Conservation (phyloP, 1,140 invertebrate species). For the Planococcus citri region DNA sequence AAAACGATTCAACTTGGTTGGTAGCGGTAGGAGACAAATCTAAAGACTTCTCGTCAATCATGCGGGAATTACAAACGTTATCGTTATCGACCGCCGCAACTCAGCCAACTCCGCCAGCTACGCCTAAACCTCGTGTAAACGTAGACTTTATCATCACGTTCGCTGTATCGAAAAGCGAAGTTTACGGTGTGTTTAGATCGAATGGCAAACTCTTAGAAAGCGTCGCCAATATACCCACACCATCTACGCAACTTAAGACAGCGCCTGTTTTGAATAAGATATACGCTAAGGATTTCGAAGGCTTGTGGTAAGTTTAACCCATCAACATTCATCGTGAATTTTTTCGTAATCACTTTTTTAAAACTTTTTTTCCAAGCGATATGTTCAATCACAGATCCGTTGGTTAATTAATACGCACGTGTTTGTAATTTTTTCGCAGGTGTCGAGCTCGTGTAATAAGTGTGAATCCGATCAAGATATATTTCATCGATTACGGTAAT, state of each 20-base stretch:
- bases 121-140: background rate
- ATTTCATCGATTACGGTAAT: constrained; percentile 20
- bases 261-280: background rate
- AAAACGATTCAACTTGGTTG: background rate
- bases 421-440: background rate
- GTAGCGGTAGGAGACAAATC: background rate
- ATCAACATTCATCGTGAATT: too few relatives aligned
- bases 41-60: background rate
- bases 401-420: too few relatives aligned
- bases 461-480: constrained; percentile 6
- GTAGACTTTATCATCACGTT: background rate
- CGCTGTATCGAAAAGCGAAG: background rate
- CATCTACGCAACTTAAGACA: too few relatives aligned
- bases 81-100: background rate
- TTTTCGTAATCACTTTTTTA: too few relatives aligned
- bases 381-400: too few relatives aligned
- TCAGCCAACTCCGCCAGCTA: too few relatives aligned
- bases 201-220: too few relatives aligned
- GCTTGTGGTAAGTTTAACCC: background rate
- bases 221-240: too few relatives aligned
- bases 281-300: background rate
- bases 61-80: background rate
- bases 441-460: constrained; percentile 4
- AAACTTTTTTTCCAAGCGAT: too few relatives aligned
- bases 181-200: background rate